Base-by-base conservation (phyloP, 2,797 vertebrate genomes). In the Leptoclinus maculatus region DNA sequence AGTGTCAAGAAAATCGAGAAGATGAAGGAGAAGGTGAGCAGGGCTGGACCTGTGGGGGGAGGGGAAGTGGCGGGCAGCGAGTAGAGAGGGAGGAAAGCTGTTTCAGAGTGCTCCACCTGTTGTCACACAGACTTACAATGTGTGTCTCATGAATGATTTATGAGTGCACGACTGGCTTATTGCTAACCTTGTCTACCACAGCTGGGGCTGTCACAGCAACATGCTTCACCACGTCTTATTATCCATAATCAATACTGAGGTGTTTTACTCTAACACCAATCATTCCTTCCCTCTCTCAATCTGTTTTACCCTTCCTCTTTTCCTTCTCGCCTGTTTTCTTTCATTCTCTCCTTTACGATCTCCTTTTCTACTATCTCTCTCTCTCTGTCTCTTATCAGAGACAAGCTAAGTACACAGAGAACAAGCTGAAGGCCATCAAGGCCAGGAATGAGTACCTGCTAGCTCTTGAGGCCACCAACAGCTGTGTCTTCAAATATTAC, bases 1-100 rank as follows among this genome's bases (percentile, higher is more conserved):
- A 99, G 98, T 0, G 98, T 99, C 59, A 97, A 98, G 54, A 99
- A 99, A 89, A 99, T 99, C 0, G 98, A 99, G 91, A 99, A 99
- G 87, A 99, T 99, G 98, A 99, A 99, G 90, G 98, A 99, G 92
- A 99, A 99, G 97, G 98, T 99, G 80, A 39, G 45, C 1, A 0
- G 32, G 21, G 73, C 17, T 3, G 13, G 60, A 17, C 2, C 29
- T 8, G 60, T 19, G 11, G 4, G 2, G 2, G 23, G 23, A 13
- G 12, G 25, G 53, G 53, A 23, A 21, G 43, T 41, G 25, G 57
- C 32, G 57, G 56, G 59, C 38, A 36, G 23, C 0, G 5, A 47
- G 60, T 5, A 13, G 53, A 54, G 56, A 45, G n/a, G n/a, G 54
- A 56, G 32, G 13, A 11, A 10, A 57, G 47, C 70, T 70, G 69